Conservation (phyloP, 2,888 invertebrate genomes). For the Acrobasis suavella region DNA sequence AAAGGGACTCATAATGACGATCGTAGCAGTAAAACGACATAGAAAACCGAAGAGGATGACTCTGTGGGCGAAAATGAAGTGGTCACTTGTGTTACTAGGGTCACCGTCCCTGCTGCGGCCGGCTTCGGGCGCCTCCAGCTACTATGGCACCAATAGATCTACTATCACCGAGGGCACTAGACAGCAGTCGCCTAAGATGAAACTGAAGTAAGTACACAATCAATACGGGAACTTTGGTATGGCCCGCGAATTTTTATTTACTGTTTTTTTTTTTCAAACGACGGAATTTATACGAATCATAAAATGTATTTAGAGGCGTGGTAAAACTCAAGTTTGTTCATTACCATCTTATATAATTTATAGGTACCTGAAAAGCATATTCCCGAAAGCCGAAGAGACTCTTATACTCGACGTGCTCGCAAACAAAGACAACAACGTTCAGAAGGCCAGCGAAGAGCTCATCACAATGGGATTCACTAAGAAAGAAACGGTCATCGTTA, state of each 20-base stretch:
- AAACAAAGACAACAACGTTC: constrained; percentile 95
- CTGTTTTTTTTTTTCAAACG: no score
- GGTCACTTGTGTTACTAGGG: constrained; percentile 42
- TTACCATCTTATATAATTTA: background rate
- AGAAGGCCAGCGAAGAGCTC: constrained; percentile 91
- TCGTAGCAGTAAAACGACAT: background rate
- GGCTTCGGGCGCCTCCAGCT: constrained; percentile 83
- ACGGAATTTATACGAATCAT: no score
- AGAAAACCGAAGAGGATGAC: constrained; percentile 6
- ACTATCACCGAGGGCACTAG: constrained; percentile 80
- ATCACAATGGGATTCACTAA: constrained; percentile 91
- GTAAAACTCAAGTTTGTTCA: no score
- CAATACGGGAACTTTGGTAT: no score
- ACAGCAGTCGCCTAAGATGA: constrained; percentile 95
- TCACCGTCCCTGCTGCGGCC: constrained; percentile 84
- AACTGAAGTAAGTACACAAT: constrained; percentile 87
- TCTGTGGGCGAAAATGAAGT: constrained; percentile 27
- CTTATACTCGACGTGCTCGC: constrained; percentile 91
- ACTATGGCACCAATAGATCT: constrained; percentile 82
- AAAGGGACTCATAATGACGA: background rate
- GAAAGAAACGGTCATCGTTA: constrained; percentile 81
- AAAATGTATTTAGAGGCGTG: no score
- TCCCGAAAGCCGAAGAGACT: constrained; percentile 95
- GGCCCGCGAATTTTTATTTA: no score
- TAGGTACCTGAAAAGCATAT: constrained; percentile 95